Evolutionary conservation across 1,140 invertebrate species (phyloP), one percentile per base, ranked within the genome.

Genomic region (Eurosta solidaginis): DNA sequence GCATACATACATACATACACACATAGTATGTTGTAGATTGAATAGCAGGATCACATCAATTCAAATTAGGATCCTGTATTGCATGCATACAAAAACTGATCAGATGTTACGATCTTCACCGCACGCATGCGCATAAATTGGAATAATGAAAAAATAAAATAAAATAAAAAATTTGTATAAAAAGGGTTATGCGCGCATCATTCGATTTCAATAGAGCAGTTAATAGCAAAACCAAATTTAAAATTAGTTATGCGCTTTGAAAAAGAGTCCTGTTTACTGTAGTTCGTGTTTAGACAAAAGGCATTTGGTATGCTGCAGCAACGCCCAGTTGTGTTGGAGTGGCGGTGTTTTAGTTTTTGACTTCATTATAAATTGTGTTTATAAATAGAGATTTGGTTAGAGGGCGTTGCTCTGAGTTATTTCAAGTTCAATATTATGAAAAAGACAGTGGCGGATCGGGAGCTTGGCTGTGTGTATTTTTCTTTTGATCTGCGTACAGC

Each of bases 361-460:
- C n/a, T 20, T 42, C 25, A 40, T 36, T n/a, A 7, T 27, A 47
- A 33, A 47, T 29, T 45, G 22, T 47, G 36, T 42, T 29, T 74
- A 42, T 74, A 74, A 74, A 74, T 74, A 74, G 73, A 74, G 27
- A 27, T 74, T 74, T 74, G 45, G 45, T 74, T 74, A 42, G 73
- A 17, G 73, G 73, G 73, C 73, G 73, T 74, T 74, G 25, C 27
- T 0, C 42, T 47, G n/a, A n/a, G n/a, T n/a, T n/a, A n/a, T n/a
- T n/a, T n/a, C n/a, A n/a, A n/a, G n/a, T n/a, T n/a, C n/a, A n/a
- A n/a, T n/a, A n/a, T n/a, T n/a, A n/a, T n/a, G n/a, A n/a, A n/a
- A n/a, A n/a, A n/a, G n/a, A n/a, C n/a, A n/a, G n/a, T n/a, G n/a
- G n/a, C n/a, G n/a, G n/a, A n/a, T n/a, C n/a, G n/a, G n/a, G n/a